Evolutionary conservation across 2,797 vertebrate genomes (phyloP), one percentile per base, ranked within the genome.

Genomic region (Helicolenus hilgendorfi): DNA sequence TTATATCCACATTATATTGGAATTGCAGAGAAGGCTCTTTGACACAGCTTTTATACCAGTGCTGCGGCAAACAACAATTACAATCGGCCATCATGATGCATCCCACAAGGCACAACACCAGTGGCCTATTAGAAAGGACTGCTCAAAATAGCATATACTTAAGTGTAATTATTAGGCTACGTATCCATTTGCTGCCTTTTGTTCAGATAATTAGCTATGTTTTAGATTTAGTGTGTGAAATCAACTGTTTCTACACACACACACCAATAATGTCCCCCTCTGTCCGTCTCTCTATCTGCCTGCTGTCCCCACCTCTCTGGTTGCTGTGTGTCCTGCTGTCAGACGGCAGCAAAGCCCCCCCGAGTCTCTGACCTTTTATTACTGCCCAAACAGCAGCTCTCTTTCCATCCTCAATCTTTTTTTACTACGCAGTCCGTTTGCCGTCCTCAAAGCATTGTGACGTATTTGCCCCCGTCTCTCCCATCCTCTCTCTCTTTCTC

Each of bases 341-440:
- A 83, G 56, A 87, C 70, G 55, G 58, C 58, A 78, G 72, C 5
- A 3, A 11, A 10, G 63, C 78, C 70, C 81, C 71, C 0, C 31
- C 1, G 2, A 7, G 71, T 85, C 56, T 77, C 60, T 90, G 89
- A 92, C 91, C 88, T 91, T 75, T 89, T 87, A 76, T 56, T 27
- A 45, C 59, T 74, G 59, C 22, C 69, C 70, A 87, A 89, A 82
- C 86, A 82, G 59, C 71, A 78, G 55, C 79, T 70, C 81, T 77
- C 45, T 56, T 71, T 79, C 58, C 58, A 55, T 13, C 41, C 84
- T 58, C 72, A 72, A 18, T 70, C 62, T 22, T 63, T 60, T 60
- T 27, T 81, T 29, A 22, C 74, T 29, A 1, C 58, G 14, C 41
- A 62, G 63, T 35, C 65, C 26, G 36, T 72, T 27, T 13, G 9